Evolutionary conservation across 2,888 invertebrate genomes (phyloP).

Genomic region (Leptinotarsa juncta): DNA sequence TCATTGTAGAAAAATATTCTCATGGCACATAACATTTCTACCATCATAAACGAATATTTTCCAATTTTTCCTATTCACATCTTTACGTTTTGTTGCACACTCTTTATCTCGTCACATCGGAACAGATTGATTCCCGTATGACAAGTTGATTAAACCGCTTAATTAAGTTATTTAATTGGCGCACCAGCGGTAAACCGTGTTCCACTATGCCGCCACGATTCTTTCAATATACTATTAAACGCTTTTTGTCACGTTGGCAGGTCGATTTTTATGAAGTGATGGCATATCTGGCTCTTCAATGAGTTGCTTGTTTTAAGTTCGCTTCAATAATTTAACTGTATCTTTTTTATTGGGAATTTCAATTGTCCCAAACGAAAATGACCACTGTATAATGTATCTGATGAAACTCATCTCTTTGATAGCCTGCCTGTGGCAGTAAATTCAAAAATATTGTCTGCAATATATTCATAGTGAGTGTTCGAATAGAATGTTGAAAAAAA

Average conservation of each 20-base stretch:
- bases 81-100: slow-evolving; percentile 50
- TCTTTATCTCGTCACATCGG: slow-evolving; percentile 53
- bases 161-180: slow-evolving; percentile 72
- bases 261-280: slow-evolving; percentile 37
- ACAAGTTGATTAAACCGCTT: slow-evolving; percentile 71
- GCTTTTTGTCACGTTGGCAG: slow-evolving; percentile 42
- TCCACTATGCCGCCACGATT: slow-evolving; percentile 44
- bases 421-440: no score
- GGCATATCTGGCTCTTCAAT: slow-evolving; percentile 22
- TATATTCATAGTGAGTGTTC: no score
- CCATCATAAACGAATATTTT: background rate
- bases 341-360: background rate
- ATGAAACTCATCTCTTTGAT: background rate
- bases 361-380: background rate
- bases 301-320: background rate
- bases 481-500: no score
- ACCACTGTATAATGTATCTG: background rate
- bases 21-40: background rate
- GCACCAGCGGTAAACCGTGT: slow-evolving; percentile 59
- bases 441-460: no score
- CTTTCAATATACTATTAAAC: slow-evolving; percentile 43
- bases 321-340: background rate
- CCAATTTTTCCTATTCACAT: background rate
- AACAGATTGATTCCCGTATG: slow-evolving; percentile 65
- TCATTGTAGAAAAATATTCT: no score